Conservation (phyloP, 2,113 vertebrate species). For the Emydura subglobosa region DNA sequence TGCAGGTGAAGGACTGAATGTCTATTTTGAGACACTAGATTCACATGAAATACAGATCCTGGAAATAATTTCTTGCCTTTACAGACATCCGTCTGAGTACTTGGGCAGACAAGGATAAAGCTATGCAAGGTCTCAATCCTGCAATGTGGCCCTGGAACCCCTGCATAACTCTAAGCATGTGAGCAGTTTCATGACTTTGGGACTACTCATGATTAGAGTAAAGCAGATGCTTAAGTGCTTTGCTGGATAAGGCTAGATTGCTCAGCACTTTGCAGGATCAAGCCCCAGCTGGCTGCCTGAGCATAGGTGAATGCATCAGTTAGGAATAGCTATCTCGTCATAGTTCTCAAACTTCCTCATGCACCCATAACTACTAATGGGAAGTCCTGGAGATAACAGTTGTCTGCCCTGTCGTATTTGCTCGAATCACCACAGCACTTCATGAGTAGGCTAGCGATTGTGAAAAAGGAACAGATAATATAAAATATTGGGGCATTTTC, state of each 20-base stretch:
- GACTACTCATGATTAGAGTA: background rate
- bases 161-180: background rate
- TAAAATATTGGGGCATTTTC: background rate
- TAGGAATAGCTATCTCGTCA: background rate
- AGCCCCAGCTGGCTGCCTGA: background rate
- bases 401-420: slow-evolving; percentile 31
- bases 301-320: background rate
- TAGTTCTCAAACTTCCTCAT: background rate
- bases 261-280: background rate
- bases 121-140: background rate
- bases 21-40: background rate
- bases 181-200: background rate
- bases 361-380: rapidly evolving
- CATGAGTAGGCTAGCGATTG: background rate
- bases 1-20: background rate
- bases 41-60: slow-evolving; percentile 2
- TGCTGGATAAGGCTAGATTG: background rate
- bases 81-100: slow-evolving; percentile 1
- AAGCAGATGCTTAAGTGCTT: background rate
- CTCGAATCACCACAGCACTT: background rate
- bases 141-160: background rate
- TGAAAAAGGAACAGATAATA: background rate
- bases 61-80: slow-evolving; percentile 49
- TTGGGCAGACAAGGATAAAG: slow-evolving; percentile 30
- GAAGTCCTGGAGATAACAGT: background rate